A percentile compares a stretch with the other conserved stretches of the same genome.
phyloP scores from a whole-genome alignment of 2,888 invertebrate species.

The Lingula anatina region DNA sequence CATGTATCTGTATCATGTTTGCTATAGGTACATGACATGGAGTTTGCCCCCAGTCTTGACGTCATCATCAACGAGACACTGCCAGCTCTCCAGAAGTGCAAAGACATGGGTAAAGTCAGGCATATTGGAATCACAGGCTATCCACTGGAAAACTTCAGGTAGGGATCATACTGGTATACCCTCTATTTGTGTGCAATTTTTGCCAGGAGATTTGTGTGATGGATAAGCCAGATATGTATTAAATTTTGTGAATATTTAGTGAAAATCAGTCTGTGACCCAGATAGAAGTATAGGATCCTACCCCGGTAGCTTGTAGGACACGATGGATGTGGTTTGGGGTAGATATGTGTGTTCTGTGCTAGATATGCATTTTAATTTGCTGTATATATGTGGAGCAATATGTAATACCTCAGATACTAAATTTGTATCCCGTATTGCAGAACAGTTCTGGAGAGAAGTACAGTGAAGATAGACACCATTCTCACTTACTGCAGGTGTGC shows the following conservation, averaged over 20 bases:
- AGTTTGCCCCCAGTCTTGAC: conserved; percentile 74
- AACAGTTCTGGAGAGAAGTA: conserved; percentile 61
- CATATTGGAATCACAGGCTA: conserved; percentile 82
- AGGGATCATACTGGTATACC: conserved; percentile 47
- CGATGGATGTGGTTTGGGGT: too few species aligned
- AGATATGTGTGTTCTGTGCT: too few species aligned
- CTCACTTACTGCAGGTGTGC: conserved; percentile 77
- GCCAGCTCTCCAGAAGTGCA: conserved; percentile 71
- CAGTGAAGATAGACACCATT: conserved; percentile 64
- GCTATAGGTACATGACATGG: conserved; percentile 81
- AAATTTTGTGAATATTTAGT: too few species aligned
- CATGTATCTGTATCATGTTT: too few species aligned
- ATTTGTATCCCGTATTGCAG: conserved; percentile 18
- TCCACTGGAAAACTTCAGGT: conserved; percentile 70
- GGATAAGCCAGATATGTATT: too few species aligned
- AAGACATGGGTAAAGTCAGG: conserved; percentile 64
- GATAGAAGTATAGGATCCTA: too few species aligned
- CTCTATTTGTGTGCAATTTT: too few species aligned
- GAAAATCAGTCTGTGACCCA: too few species aligned
- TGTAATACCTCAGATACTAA: not conserved
- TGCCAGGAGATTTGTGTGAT: too few species aligned
- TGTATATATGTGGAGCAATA: too few species aligned
- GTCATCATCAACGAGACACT: conserved; percentile 79
- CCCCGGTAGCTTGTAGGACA: too few species aligned
- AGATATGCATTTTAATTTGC: too few species aligned